Percentiles rank a stretch among this genome's conserved stretches.
Conservation (phyloP, 1,140 invertebrate genomes). For the Caenorhabditis remanei region DNA sequence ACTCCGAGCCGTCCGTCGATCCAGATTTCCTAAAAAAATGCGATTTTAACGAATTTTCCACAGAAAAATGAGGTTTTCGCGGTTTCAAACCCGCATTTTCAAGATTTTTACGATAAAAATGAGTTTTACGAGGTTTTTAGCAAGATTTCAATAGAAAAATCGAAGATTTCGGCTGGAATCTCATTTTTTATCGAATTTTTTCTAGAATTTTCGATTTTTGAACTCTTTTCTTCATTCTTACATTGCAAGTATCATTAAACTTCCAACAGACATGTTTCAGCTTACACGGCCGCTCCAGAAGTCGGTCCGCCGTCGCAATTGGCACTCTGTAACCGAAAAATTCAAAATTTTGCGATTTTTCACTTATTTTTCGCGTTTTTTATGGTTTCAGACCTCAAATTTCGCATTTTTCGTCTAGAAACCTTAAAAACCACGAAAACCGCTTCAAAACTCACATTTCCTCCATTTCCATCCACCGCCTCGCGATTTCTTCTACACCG, state of each 20-base stretch:
- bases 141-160: neutral
- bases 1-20: constrained; percentile 25
- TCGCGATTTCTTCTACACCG: neutral
- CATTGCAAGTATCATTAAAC: constrained; percentile 8
- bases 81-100: neutral
- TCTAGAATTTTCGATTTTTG: neutral
- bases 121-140: neutral
- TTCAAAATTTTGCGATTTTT: neutral
- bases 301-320: neutral
- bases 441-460: neutral
- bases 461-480: constrained; percentile 30
- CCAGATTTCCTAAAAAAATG: constrained; percentile 18
- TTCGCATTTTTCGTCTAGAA: too few relatives aligned
- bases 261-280: constrained; percentile 30
- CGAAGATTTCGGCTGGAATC: neutral
- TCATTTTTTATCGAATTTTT: neutral
- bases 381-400: neutral
- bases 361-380: neutral
- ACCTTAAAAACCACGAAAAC: neutral
- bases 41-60: neutral
- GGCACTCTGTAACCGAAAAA: neutral
- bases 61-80: neutral
- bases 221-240: neutral
- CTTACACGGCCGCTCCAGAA: neutral
- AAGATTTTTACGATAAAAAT: neutral